These are phyloP conservation scores for Augiades crinisus DNA, from an alignment of 2,888 invertebrate species.

Conservation along the genomic window DNA sequence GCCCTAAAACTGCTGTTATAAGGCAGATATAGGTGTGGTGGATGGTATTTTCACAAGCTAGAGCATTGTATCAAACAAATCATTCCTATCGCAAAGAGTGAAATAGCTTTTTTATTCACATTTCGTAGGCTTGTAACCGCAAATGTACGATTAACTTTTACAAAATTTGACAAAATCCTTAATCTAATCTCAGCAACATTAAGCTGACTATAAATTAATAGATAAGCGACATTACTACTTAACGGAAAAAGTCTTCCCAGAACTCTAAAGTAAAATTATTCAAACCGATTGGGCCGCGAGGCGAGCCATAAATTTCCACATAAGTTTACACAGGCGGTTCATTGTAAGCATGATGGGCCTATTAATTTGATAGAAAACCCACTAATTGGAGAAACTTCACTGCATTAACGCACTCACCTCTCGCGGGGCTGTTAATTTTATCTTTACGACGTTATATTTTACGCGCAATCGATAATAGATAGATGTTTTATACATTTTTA, in stretches of 20 bases:
- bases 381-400: slow-evolving; percentile 45
- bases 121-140: not conserved
- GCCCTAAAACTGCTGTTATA: too few species aligned
- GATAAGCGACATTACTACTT: slow-evolving; percentile 12
- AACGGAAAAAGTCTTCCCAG: not conserved
- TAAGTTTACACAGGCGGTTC: slow-evolving; percentile 29
- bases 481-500: slow-evolving; percentile 26
- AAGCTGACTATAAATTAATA: not conserved
- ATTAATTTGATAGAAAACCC: slow-evolving; percentile 46
- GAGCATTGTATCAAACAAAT: too few species aligned
- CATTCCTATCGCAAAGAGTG: too few species aligned
- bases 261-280: slow-evolving; percentile 15
- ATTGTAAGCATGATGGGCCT: slow-evolving; percentile 40
- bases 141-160: not conserved
- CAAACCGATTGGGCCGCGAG: slow-evolving; percentile 8
- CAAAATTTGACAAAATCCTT: too few species aligned
- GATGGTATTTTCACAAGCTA: too few species aligned
- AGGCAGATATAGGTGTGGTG: too few species aligned
- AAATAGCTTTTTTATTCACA: too few species aligned
- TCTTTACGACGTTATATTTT: slow-evolving; percentile 44
- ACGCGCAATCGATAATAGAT: slow-evolving; percentile 37
- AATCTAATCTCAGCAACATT: not conserved
- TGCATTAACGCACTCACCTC: slow-evolving; percentile 33
- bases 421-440: slow-evolving; percentile 39
- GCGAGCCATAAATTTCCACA: slow-evolving; percentile 29